Percentiles rank a stretch among this genome's conserved stretches.
Conservation (phyloP, 1,140 invertebrate species). For the Cyrtorhinus lividipennis region DNA sequence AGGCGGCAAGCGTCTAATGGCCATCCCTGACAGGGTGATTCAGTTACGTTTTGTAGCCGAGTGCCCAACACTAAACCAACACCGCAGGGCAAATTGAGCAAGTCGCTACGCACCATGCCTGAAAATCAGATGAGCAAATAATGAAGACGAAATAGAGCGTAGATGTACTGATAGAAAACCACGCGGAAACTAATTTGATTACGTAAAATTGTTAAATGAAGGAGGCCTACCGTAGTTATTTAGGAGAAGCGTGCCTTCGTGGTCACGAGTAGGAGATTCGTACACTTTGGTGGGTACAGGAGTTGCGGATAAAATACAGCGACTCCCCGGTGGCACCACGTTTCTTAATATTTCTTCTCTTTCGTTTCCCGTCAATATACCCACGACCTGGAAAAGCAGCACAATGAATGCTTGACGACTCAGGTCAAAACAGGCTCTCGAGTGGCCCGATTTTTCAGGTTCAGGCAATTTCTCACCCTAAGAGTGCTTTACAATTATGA, state of each 20-base stretch:
- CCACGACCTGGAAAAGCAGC: neutral
- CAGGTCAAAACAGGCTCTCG: no score
- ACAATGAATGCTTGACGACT: no score
- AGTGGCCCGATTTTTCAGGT: no score
- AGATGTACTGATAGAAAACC: no score
- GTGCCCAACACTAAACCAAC: conserved; percentile 59
- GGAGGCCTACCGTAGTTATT: conserved; percentile 18
- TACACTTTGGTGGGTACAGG: neutral
- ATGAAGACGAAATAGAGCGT: no score
- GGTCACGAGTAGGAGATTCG: conserved; percentile 10
- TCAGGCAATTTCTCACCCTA: no score
- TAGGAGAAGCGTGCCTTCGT: conserved; percentile 31
- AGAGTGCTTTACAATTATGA: no score
- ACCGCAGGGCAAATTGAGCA: conserved; percentile 59
- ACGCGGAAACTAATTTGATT: no score
- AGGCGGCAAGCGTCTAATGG: conserved; percentile 56
- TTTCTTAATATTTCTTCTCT: conserved; percentile 28
- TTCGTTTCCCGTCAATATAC: neutral
- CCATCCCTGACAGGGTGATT: conserved; percentile 63
- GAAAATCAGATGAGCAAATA: conserved; percentile 15
- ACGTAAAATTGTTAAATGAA: neutral
- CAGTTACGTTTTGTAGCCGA: conserved; percentile 56
- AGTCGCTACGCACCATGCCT: conserved; percentile 50
- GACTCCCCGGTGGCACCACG: conserved; percentile 19
- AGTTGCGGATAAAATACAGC: conserved; percentile 1